These are phyloP conservation scores for Microtus montanus DNA, from an alignment of 2,113 vertebrate genomes.

Conservation along the genomic window DNA sequence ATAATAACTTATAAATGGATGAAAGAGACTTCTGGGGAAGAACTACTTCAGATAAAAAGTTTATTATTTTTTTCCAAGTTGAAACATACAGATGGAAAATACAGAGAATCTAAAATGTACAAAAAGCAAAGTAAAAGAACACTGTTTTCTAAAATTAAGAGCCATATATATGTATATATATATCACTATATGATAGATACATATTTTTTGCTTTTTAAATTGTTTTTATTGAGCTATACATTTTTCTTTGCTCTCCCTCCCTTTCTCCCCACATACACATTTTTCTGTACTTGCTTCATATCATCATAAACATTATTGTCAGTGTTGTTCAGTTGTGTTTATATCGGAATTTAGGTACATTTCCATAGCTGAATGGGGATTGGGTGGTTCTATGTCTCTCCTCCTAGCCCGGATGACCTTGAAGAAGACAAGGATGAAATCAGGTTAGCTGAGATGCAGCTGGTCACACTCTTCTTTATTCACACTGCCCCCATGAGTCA, in stretches of 20 bases:
- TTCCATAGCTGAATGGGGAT: neutral
- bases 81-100: neutral
- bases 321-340: neutral
- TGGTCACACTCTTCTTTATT: neutral
- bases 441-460: neutral
- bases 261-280: too few relatives aligned
- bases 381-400: neutral
- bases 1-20: neutral
- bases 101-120: neutral
- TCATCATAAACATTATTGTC: neutral
- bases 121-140: neutral
- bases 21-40: neutral
- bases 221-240: too few relatives aligned
- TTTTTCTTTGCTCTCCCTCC: too few relatives aligned
- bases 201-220: neutral
- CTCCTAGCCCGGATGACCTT: constrained; percentile 33
- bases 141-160: neutral
- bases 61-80: constrained; percentile 5
- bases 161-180: neutral
- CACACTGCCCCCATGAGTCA: neutral
- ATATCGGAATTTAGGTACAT: neutral
- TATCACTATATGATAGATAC: neutral
- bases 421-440: constrained; percentile 22
- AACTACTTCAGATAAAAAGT: neutral
- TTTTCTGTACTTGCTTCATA: neutral